Conservation (phyloP, 2,113 vertebrate species). For the Harpagus bidentatus region DNA sequence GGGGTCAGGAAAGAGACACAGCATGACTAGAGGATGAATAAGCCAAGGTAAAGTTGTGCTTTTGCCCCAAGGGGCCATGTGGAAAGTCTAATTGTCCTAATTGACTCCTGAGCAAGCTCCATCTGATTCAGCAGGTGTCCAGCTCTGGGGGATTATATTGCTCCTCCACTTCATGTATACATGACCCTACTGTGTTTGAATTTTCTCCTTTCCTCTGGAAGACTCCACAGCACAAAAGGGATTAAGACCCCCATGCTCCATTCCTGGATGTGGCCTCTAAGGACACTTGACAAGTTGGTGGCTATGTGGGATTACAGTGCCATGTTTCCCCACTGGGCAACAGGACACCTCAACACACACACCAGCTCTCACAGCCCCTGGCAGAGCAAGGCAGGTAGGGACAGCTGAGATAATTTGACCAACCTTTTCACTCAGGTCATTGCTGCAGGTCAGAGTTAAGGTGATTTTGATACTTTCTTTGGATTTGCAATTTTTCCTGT, state of each 20-base stretch:
- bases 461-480: not conserved
- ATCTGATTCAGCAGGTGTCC: not conserved
- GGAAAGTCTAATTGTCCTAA: not conserved
- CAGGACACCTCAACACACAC: not conserved
- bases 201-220: not conserved
- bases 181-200: not conserved
- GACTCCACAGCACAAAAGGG: not conserved
- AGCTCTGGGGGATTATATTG: not conserved
- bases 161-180: not conserved
- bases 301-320: not conserved
- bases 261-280: not conserved
- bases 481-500: not conserved
- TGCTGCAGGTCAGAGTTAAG: not conserved
- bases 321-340: not conserved
- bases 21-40: not conserved
- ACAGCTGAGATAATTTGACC: not conserved
- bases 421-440: not conserved
- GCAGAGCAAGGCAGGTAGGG: not conserved
- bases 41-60: not conserved
- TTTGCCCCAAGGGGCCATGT: not conserved
- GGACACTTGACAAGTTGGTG: not conserved
- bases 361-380: not conserved
- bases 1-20: not conserved
- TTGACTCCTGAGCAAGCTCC: not conserved
- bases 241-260: not conserved